These are phyloP conservation scores for Drosophila funebris DNA, from an alignment of 1,140 invertebrate species.

Conservation along the genomic window DNA sequence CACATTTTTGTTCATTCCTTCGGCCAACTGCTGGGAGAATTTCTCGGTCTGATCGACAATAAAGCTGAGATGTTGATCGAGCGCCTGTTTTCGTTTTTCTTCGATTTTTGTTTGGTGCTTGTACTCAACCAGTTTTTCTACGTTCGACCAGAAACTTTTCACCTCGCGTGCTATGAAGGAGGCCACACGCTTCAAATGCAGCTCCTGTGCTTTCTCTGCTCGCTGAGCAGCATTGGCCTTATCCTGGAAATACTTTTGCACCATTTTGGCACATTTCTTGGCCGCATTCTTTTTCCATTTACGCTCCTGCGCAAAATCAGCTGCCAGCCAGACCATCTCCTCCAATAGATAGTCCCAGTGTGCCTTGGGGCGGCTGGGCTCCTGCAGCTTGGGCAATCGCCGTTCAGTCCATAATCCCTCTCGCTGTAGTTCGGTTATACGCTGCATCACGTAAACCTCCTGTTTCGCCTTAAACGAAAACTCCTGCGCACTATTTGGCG, in stretches of 20 bases:
- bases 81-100: slow-evolving; percentile 96
- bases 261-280: slow-evolving; percentile 96
- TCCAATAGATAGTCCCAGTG: slow-evolving; percentile 99
- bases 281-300: slow-evolving; percentile 98
- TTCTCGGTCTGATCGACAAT: slow-evolving; percentile 99
- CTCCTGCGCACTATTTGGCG: slow-evolving; percentile 84
- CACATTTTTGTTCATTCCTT: slow-evolving; percentile 87
- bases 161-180: slow-evolving; percentile 96
- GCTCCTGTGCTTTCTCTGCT: slow-evolving; percentile 96
- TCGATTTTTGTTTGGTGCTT: slow-evolving; percentile 96
- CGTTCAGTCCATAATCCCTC: slow-evolving; percentile 97
- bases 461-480: slow-evolving; percentile 95
- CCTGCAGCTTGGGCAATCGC: slow-evolving; percentile 95
- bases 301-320: slow-evolving; percentile 98
- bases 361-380: slow-evolving; percentile 94
- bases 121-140: slow-evolving; percentile 98
- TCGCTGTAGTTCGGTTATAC: slow-evolving; percentile 93
- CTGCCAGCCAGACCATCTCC: slow-evolving; percentile 99
- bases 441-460: slow-evolving; percentile 96
- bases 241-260: slow-evolving; percentile 98
- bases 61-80: slow-evolving; percentile 98
- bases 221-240: slow-evolving; percentile 94
- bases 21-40: slow-evolving; percentile 95
- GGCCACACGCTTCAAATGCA: slow-evolving; percentile 94
- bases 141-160: slow-evolving; percentile 97